A percentile compares a stretch with the other conserved stretches of the same genome.
Evolutionary conservation across 2,797 vertebrate species (phyloP).

Genomic region (Melanotaenia boesemani): DNA sequence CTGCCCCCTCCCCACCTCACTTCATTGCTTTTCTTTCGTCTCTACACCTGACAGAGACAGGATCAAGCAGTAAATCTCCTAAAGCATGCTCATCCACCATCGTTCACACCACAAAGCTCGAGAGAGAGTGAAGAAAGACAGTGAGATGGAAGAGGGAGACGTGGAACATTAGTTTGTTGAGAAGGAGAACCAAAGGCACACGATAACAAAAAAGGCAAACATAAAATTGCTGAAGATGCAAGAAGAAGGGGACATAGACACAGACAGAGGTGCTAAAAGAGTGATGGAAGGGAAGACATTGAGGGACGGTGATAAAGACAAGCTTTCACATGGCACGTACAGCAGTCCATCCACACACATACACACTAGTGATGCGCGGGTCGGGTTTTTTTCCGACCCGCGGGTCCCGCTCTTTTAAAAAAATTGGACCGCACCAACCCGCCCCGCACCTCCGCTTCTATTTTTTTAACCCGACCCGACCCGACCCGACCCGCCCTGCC

Average conservation of each 20-base stretch:
- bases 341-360: conserved; percentile 35
- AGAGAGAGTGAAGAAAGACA: conserved; percentile 29
- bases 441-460: too few species aligned
- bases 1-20: conserved; percentile 40
- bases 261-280: conserved; percentile 67
- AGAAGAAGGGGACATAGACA: conserved; percentile 41
- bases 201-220: conserved; percentile 72
- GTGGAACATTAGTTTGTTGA: conserved; percentile 52
- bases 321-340: conserved; percentile 52
- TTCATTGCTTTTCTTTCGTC: conserved; percentile 66
- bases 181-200: conserved; percentile 62
- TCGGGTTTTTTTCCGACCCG: too few species aligned
- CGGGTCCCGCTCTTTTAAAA: too few species aligned
- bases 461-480: too few species aligned
- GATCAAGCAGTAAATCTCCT: conserved; percentile 80
- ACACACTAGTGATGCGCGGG: too few species aligned
- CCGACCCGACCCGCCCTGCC: too few species aligned
- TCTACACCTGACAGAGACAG: conserved; percentile 77
- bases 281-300: conserved; percentile 57
- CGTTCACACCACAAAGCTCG: conserved; percentile 62
- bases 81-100: conserved; percentile 75
- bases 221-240: conserved; percentile 66
- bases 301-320: conserved; percentile 59
- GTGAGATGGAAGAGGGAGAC: conserved; percentile 41
- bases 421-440: too few species aligned